phyloP scores from a whole-genome alignment of 2,797 vertebrate genomes.

The Pempheris klunzingeri region DNA sequence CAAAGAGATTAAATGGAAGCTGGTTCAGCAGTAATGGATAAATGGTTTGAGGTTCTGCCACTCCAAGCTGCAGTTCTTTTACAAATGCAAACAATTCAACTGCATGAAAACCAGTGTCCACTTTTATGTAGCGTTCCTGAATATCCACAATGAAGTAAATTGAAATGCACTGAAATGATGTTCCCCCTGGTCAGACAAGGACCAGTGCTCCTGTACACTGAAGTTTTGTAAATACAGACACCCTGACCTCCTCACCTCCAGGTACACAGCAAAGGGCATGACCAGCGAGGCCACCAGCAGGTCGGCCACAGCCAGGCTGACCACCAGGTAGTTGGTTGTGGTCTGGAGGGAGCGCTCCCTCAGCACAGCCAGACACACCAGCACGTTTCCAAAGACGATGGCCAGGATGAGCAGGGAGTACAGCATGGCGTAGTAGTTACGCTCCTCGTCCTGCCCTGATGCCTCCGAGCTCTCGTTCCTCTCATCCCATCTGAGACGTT shows the following conservation, averaged over 20 bases:
- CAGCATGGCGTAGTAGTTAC: slow-evolving; percentile 91
- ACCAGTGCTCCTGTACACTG: too few species aligned
- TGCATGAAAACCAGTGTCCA: neutral
- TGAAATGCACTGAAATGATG: neutral
- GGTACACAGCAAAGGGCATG: slow-evolving; percentile 96
- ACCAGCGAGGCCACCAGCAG: slow-evolving; percentile 93
- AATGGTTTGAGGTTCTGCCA: too few species aligned
- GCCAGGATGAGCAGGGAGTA: slow-evolving; percentile 92
- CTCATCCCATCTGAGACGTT: slow-evolving; percentile 69
- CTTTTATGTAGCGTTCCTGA: neutral
- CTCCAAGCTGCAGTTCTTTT: too few species aligned
- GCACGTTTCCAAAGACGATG: slow-evolving; percentile 93
- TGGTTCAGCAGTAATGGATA: neutral
- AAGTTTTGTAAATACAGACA: neutral
- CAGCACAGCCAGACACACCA: slow-evolving; percentile 94
- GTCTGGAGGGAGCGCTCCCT: slow-evolving; percentile 92
- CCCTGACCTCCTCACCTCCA: slow-evolving; percentile 90
- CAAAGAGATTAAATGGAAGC: neutral
- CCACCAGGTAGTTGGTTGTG: slow-evolving; percentile 96
- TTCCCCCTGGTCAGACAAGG: neutral
- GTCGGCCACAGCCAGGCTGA: slow-evolving; percentile 94
- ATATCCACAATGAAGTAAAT: neutral
- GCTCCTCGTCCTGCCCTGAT: slow-evolving; percentile 53
- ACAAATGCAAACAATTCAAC: neutral
- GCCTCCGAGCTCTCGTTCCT: slow-evolving; percentile 73